Base-by-base conservation (phyloP, 2,797 vertebrate genomes). In the Tragopan temminckii region DNA sequence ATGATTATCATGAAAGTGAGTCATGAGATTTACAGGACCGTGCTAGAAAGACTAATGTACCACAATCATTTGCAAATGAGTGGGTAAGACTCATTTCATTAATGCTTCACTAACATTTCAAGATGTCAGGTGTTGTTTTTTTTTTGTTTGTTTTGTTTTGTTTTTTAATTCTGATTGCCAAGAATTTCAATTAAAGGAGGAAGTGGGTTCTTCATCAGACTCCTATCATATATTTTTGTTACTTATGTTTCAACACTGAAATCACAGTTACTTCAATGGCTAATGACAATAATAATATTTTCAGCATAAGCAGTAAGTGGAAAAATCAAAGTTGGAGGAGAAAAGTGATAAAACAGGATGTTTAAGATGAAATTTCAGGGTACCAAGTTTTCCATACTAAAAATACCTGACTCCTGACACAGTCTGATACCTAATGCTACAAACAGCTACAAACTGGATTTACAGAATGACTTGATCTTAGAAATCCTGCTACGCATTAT, bases 391-490 rank as follows among this genome's bases (percentile, higher is more conserved):
- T 83, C 38, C 45, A 69, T 63, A 59, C 76, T 89, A 83, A 93
- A 87, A 95, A 88, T 90, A 89, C 9, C 10, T 85, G 21, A 62
- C n/a, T 83, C 24, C 80, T 91, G 87, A 80, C 69, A 92, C 64
- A 89, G 48, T 90, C 74, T 82, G 43, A 85, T 89, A 89, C 78
- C 66, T 88, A 88, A 78, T 78, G 50, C 69, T 91, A 29, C 74
- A 80, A 91, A 83, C 67, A 95, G 72, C 62, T 96, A 85, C 38
- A 78, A 83, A 88, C 82, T 78, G 58, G 72, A 89, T 93, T 95
- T 96, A 29, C 90, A 78, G 75, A 91, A 88, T 64, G 0, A 57
- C 43, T 84, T 70, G 33, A 80, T 72, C 92, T 94, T 93, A 70
- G 89, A 94, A 93, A 88, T 88, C 55, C 36, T 92, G 29, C 69